These are phyloP conservation scores for Patiria miniata DNA, from an alignment of 35 echinoderm and acorn worm genomes.

Conservation along the genomic window DNA sequence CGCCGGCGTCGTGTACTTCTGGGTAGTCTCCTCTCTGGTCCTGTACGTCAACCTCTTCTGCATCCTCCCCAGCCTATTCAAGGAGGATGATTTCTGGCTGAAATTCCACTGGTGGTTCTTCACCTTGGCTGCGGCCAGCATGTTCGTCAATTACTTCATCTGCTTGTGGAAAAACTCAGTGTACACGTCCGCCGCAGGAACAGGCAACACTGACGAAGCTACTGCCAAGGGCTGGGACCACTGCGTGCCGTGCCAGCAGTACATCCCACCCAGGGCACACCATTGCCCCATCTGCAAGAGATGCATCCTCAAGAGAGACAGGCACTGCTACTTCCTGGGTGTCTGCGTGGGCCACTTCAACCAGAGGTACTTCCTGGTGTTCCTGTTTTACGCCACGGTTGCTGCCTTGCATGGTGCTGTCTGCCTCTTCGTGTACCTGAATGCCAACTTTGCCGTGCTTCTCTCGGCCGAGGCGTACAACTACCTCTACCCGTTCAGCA, in stretches of 20 bases:
- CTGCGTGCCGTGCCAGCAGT: constrained; percentile 84
- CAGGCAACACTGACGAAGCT: not conserved
- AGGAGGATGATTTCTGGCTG: constrained; percentile 9
- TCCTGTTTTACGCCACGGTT: constrained; percentile 62
- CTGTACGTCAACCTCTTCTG: constrained; percentile 21
- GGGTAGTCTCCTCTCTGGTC: constrained; percentile 34
- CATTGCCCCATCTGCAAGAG: constrained; percentile 77
- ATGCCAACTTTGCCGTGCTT: constrained; percentile 45
- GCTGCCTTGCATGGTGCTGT: constrained; percentile 42
- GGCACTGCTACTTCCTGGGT: constrained; percentile 84
- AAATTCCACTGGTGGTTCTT: constrained; percentile 33
- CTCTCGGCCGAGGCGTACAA: constrained; percentile 30
- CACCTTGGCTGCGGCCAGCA: constrained; percentile 30
- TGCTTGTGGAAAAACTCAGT: constrained; percentile 50
- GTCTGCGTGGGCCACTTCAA: constrained; percentile 72
- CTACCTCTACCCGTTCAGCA: constrained; percentile 67
- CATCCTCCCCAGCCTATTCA: constrained; percentile 38
- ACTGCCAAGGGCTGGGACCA: constrained; percentile 76
- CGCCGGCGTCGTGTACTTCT: constrained; percentile 66
- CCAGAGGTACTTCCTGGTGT: constrained; percentile 77
- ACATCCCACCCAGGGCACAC: constrained; percentile 80
- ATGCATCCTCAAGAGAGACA: constrained; percentile 81
- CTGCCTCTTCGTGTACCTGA: constrained; percentile 45
- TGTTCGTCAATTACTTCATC: constrained; percentile 70
- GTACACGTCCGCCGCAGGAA: constrained; percentile 29